A percentile compares a stretch with the other conserved stretches of the same genome.
phyloP scores from a whole-genome alignment of 2,113 vertebrate genomes.

The Chionomys nivalis region DNA sequence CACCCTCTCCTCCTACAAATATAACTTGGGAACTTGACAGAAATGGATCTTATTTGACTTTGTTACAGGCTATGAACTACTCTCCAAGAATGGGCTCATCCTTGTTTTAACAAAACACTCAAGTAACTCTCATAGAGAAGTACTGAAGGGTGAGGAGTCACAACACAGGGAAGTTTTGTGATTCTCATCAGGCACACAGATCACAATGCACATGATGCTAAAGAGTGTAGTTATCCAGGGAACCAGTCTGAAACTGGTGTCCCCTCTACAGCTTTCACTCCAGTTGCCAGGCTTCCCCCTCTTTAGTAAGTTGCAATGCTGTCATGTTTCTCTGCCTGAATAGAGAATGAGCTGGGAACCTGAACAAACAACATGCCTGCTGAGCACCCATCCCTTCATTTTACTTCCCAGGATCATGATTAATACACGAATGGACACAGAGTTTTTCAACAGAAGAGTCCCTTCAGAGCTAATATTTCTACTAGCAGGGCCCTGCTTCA shows the following conservation, averaged over 20 bases:
- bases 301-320: background rate
- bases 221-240: background rate
- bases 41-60: background rate
- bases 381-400: background rate
- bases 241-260: background rate
- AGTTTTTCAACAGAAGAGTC: background rate
- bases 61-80: background rate
- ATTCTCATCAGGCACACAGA: background rate
- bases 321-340: background rate
- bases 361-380: background rate
- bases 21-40: background rate
- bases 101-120: background rate
- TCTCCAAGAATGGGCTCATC: background rate
- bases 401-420: background rate
- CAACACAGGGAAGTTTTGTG: background rate
- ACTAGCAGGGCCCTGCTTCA: background rate
- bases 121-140: background rate
- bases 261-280: background rate
- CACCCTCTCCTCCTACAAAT: no score
- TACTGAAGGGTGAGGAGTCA: background rate
- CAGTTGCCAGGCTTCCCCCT: background rate
- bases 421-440: background rate
- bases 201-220: accelerated
- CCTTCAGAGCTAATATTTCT: constrained; percentile 31
- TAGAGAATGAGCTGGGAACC: background rate